phyloP scores from a whole-genome alignment of 2,113 vertebrate species.

The Agapornis roseicollis region DNA sequence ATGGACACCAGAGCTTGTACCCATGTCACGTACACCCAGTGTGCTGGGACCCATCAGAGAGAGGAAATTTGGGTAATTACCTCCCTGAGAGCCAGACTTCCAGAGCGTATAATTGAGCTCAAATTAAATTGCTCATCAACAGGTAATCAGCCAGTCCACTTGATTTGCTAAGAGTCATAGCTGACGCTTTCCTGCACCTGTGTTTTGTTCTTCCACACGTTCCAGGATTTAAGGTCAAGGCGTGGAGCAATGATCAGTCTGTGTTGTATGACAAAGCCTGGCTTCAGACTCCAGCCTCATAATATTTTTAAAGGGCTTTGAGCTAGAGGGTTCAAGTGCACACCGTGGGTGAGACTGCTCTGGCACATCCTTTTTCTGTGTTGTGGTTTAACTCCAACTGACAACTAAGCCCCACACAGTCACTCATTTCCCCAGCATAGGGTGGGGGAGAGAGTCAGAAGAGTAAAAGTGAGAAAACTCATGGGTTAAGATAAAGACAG shows the following conservation, averaged over 20 bases:
- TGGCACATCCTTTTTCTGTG: background rate
- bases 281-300: background rate
- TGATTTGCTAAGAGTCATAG: background rate
- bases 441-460: background rate
- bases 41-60: background rate
- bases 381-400: background rate
- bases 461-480: background rate
- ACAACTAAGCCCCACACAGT: background rate
- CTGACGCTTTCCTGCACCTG: background rate
- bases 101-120: background rate
- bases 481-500: background rate
- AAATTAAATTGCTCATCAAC: constrained; percentile 25
- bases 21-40: fast-evolving
- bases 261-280: background rate
- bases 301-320: background rate
- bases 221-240: background rate
- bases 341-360: background rate
- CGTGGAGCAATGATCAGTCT: background rate
- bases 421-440: background rate
- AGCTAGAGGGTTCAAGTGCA: background rate
- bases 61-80: background rate
- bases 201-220: background rate
- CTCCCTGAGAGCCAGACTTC: background rate
- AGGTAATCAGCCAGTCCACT: background rate
- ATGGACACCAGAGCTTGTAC: background rate